phyloP scores from a whole-genome alignment of 2,888 invertebrate genomes.

The Leptodirus hochenwartii region DNA sequence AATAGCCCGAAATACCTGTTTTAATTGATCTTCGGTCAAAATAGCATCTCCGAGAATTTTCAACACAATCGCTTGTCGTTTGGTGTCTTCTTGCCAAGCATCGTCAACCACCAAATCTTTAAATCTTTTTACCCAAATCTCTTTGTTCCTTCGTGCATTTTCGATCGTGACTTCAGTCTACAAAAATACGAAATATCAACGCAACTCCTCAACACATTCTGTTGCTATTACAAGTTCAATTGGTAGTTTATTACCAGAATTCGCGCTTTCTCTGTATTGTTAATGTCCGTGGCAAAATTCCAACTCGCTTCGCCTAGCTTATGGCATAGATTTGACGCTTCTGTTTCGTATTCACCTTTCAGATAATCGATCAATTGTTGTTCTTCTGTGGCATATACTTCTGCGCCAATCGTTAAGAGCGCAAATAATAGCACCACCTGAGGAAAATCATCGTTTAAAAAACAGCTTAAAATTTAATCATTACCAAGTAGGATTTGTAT shows the following conservation, averaged over 20 bases:
- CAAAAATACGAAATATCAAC: slow-evolving; percentile 9
- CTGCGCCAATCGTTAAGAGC: background rate
- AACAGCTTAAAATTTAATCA: no score
- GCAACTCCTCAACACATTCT: no score
- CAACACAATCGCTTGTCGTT: slow-evolving; percentile 27
- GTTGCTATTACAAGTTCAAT: background rate
- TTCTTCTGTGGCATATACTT: background rate
- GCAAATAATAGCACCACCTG: slow-evolving; percentile 1
- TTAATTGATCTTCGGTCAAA: slow-evolving; percentile 22
- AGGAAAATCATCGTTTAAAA: no score
- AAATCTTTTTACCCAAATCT: slow-evolving; percentile 24
- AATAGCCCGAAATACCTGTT: slow-evolving; percentile 18
- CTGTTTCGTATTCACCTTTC: slow-evolving; percentile 5
- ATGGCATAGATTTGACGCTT: slow-evolving; percentile 6
- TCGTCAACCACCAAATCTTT: slow-evolving; percentile 19
- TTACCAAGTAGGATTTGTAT: no score
- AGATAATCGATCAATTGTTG: slow-evolving; percentile 6
- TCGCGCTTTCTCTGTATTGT: background rate
- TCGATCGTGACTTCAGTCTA: slow-evolving; percentile 16
- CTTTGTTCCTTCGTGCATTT: slow-evolving; percentile 22
- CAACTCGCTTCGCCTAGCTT: slow-evolving; percentile 5
- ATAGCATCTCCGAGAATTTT: slow-evolving; percentile 28
- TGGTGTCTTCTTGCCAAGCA: slow-evolving; percentile 24
- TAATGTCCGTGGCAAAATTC: slow-evolving; percentile 5
- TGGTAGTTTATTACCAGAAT: slow-evolving; percentile 2